Evolutionary conservation across 2,888 invertebrate species (phyloP).

Genomic region (Mongoloraphidia duomilia): DNA sequence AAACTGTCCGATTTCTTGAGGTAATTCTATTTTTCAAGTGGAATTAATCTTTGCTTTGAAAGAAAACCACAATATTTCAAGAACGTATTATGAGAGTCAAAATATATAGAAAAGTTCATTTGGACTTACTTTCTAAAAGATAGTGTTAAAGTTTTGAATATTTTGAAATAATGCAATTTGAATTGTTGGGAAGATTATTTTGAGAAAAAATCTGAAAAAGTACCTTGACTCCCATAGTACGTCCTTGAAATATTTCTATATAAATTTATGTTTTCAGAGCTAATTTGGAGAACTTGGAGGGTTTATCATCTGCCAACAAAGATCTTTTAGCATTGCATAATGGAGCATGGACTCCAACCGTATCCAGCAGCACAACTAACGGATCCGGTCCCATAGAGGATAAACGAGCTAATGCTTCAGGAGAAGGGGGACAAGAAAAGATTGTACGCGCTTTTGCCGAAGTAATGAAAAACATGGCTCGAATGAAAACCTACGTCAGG

Average conservation of each 20-base stretch:
- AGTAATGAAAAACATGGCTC: conserved; percentile 75
- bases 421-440: conserved; percentile 61
- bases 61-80: too few relatives aligned
- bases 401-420: conserved; percentile 10
- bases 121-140: too few relatives aligned
- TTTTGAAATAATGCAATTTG: too few relatives aligned
- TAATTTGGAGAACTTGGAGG: conserved; percentile 57
- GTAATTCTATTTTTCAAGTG: conserved; percentile 19
- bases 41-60: too few relatives aligned
- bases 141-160: too few relatives aligned
- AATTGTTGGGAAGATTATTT: background rate
- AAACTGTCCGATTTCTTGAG: conserved; percentile 56
- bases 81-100: too few relatives aligned
- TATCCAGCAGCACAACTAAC: conserved; percentile 11
- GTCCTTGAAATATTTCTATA: background rate
- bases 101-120: too few relatives aligned
- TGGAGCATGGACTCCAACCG: conserved; percentile 41
- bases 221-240: background rate
- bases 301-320: conserved; percentile 37
- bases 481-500: conserved; percentile 77
- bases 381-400: background rate
- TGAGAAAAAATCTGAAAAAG: too few relatives aligned
- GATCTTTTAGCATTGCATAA: conserved; percentile 53
- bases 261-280: conserved; percentile 31
- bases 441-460: conserved; percentile 74